Percentiles rank a stretch among this genome's conserved stretches.
These are phyloP conservation scores for Acleris laterana DNA, from an alignment of 2,888 invertebrate genomes.

Conservation along the genomic window DNA sequence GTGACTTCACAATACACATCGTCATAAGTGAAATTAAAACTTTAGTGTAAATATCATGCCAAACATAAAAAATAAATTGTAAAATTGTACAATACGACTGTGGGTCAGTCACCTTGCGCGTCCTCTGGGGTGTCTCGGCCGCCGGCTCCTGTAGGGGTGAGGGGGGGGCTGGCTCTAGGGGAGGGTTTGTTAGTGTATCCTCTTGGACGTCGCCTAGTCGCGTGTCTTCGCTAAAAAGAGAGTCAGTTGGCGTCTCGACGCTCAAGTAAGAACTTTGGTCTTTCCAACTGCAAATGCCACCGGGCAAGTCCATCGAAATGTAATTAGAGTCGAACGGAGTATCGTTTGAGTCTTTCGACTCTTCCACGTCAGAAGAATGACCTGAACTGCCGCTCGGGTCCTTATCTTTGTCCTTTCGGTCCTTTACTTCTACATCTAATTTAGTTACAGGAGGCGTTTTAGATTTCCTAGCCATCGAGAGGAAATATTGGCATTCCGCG, in stretches of 20 bases:
- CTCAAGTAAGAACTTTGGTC: constrained; percentile 91
- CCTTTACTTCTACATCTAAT: constrained; percentile 56
- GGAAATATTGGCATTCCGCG: constrained; percentile 86
- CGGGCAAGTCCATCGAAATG: constrained; percentile 89
- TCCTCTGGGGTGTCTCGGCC: constrained; percentile 60
- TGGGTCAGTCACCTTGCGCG: constrained; percentile 80
- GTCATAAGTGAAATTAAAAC: constrained; percentile 76
- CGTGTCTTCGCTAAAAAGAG: constrained; percentile 49
- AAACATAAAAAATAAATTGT: constrained; percentile 79
- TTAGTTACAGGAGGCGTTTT: constrained; percentile 57
- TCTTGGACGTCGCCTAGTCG: constrained; percentile 63
- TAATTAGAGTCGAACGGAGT: constrained; percentile 84
- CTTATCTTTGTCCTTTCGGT: constrained; percentile 85
- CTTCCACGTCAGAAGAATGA: constrained; percentile 76
- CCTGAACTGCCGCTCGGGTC: constrained; percentile 86
- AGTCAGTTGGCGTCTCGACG: constrained; percentile 77
- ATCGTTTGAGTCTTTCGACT: constrained; percentile 57
- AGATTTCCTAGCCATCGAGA: constrained; percentile 75
- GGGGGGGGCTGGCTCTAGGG: constrained; percentile 72
- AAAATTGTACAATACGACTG: constrained; percentile 82
- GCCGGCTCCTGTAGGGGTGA: constrained; percentile 74
- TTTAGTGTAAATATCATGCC: constrained; percentile 82
- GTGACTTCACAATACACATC: constrained; percentile 70
- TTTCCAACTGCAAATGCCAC: constrained; percentile 92
- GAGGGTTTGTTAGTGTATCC: constrained; percentile 80